Base-by-base conservation (phyloP, 2,797 vertebrate species). In the Acrossocheilus wenchowensis region DNA sequence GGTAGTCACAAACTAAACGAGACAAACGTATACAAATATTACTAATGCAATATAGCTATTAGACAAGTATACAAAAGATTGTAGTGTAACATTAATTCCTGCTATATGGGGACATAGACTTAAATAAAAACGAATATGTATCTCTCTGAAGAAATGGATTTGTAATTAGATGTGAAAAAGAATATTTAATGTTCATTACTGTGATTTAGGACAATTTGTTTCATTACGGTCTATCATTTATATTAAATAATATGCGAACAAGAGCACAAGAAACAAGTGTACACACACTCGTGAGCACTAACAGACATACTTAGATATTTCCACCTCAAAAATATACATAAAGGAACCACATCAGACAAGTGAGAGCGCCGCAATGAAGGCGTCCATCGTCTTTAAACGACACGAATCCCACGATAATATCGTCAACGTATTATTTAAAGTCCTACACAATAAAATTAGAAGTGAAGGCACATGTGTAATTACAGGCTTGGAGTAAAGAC, bases 371-470 rank as follows among this genome's bases (percentile, higher is more conserved):
- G 19, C 19, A 5, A 34, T 19, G 21, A 64, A 68, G 6, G 5
- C 60, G 23, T 41, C 43, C 8, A 11, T 36, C 64, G 43, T 73
- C 36, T 83, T 79, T 64, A 66, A 57, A 48, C 50, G 66, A 77
- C 14, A 39, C 81, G 34, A 26, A 34, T 82, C 4, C 81, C 43
- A 52, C 26, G 64, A 84, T 80, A 71, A 83, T 34, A 66, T 23
- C 45, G 80, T 88, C 54, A 90, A 86, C 72, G 86, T 88, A 81
- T 87, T 86, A 86, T 90, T 90, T 73, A 81, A 80, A 85, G 82
- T 84, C 80, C 69, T 79, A 21, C 45, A 41, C 62, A 69, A 72
- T 77, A 72, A 62, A 89, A 87, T 85, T 78, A 86, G 88, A 89
- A 69, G 72, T 69, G 60, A 82, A 85, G 78, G 86, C 73, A 85